phyloP scores from a whole-genome alignment of 2,113 vertebrate genomes.

The Dasypus novemcinctus region DNA sequence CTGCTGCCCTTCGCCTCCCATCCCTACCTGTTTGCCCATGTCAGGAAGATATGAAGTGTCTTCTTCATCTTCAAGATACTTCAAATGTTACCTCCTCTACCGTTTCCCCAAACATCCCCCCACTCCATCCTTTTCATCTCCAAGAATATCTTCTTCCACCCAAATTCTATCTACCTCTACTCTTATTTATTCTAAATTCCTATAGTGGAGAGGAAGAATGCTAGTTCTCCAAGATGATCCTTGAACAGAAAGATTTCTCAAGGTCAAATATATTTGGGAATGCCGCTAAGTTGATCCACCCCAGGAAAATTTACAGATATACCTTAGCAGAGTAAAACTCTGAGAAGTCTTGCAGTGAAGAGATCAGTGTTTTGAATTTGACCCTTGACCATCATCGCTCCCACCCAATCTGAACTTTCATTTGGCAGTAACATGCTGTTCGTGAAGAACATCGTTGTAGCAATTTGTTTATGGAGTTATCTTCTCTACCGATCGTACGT shows the following conservation, averaged over 20 bases:
- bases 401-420: neutral
- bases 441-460: fast-evolving
- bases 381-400: neutral
- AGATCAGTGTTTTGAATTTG: neutral
- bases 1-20: neutral
- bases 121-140: neutral
- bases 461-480: fast-evolving
- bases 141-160: fast-evolving
- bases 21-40: neutral
- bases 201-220: neutral
- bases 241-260: neutral
- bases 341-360: neutral
- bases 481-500: neutral
- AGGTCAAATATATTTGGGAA: neutral
- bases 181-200: neutral
- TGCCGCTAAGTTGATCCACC: neutral
- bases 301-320: neutral
- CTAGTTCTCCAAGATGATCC: neutral
- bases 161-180: neutral
- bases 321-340: neutral
- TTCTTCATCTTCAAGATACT: neutral
- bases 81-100: neutral
- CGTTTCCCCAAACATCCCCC: neutral
- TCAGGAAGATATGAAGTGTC: too few relatives aligned
- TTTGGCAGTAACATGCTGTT: neutral